These are phyloP conservation scores for Drosophila conformis DNA, from an alignment of 2,888 invertebrate genomes.

Conservation along the genomic window DNA sequence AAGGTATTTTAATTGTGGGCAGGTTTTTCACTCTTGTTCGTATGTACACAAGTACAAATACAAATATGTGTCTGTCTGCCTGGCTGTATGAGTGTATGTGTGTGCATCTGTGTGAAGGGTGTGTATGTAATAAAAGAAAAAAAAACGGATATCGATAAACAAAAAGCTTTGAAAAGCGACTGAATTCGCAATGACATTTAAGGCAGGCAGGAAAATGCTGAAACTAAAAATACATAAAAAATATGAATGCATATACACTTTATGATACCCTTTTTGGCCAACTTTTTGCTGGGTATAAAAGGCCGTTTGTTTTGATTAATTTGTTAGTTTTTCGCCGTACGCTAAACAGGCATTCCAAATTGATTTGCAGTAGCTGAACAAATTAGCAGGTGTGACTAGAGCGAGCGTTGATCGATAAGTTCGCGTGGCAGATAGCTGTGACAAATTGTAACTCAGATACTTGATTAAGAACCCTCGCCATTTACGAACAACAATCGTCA, in stretches of 20 bases:
- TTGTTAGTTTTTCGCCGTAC: background rate
- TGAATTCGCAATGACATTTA: constrained; percentile 3
- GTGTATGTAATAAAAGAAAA: background rate
- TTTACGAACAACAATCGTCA: background rate
- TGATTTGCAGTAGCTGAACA: constrained; percentile 2
- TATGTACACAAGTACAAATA: constrained; percentile 2
- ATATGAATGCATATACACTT: background rate
- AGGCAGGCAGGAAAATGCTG: constrained; percentile 3
- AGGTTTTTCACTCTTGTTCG: constrained; percentile 55
- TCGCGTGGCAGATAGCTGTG: background rate
- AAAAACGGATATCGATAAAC: constrained; percentile 39
- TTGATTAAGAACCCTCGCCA: background rate
- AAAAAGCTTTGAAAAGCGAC: constrained; percentile 8
- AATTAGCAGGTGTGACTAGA: background rate
- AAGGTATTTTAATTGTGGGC: constrained; percentile 70
- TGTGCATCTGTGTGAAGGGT: constrained; percentile 5
- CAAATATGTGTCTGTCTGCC: background rate
- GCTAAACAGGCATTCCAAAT: constrained; percentile 3
- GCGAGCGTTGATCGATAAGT: background rate
- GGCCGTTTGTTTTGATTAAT: background rate
- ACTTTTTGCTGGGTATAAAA: background rate
- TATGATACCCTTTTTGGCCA: background rate
- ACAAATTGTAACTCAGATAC: background rate
- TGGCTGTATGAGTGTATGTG: background rate
- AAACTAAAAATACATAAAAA: background rate